Evolutionary conservation across 2,888 invertebrate species (phyloP).

Genomic region (Lasioglossum oenotherae): DNA sequence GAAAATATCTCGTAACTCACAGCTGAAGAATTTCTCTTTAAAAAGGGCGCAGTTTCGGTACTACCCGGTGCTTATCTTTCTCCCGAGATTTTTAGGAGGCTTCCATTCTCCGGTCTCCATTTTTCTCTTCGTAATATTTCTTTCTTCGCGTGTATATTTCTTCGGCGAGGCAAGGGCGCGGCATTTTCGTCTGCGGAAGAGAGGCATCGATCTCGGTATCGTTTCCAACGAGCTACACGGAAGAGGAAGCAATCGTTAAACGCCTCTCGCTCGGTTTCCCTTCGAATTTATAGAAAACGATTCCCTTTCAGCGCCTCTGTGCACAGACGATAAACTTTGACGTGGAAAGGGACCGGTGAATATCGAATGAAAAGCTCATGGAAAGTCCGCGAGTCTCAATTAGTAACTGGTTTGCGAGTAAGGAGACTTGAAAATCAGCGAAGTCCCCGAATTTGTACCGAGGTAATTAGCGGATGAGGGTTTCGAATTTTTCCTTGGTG

Average conservation of each 20-base stretch:
- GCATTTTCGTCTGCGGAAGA: not conserved
- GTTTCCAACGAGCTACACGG: conserved; percentile 19
- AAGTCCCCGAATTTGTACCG: not conserved
- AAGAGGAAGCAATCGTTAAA: conserved; percentile 47
- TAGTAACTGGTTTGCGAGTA: not conserved
- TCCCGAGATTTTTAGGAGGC: not conserved
- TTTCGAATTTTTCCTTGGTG: not conserved
- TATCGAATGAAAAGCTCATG: not conserved
- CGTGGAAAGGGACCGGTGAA: not conserved
- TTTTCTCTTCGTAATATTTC: not conserved
- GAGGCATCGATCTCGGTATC: conserved; percentile 1
- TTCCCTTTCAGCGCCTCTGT: not conserved
- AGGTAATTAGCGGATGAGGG: not conserved
- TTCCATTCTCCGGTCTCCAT: not conserved
- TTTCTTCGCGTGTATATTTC: not conserved
- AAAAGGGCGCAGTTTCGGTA: not conserved
- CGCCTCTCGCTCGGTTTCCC: conserved; percentile 10
- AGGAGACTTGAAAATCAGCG: not conserved
- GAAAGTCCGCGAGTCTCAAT: not conserved
- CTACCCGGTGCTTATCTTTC: not conserved
- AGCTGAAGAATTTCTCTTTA: not conserved
- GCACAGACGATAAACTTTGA: conserved; percentile 14
- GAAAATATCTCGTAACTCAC: not conserved
- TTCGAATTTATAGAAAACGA: conserved; percentile 36
- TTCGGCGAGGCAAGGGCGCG: not conserved